Evolutionary conservation across 2,113 vertebrate genomes (phyloP), one percentile per base, ranked within the genome.

Genomic region (Tiliqua scincoides): DNA sequence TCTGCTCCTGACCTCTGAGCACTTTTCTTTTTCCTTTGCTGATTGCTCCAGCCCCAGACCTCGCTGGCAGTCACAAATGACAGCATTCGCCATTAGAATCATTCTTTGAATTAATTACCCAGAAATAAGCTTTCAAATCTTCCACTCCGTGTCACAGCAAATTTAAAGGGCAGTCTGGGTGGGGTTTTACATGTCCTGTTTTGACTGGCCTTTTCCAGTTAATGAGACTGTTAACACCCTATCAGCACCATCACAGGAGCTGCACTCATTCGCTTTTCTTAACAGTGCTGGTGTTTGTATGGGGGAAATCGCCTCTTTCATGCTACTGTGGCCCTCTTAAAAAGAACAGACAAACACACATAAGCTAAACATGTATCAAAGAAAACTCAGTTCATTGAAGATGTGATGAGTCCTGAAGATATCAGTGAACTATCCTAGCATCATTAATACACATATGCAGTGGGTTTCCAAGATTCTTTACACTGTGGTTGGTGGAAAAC

Each of bases 51-150:
- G 90, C 90, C 88, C 72, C 67, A 91, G 92, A 93, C 88, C 83
- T 90, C 83, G 87, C 93, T 89, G 79, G 71, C 87, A 94, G 91
- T 93, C 92, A 95, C 91, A 95, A 92, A 91, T 92, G 94, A 94
- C 95, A 94, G 90, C 87, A 77, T 93, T 95, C 92, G 86, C 91
- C 91, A 93, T 94, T 95, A 93, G 91, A 95, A 88, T 93, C 91
- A 90, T 81, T 94, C 91, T 94, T 94, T 91, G 93, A 94, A 95
- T 95, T 95, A 95, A 95, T 95, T 95, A 94, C 82, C 91, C 93
- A 95, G 92, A 94, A 95, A 95, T 94, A 91, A 3, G 71, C 92
- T 94, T 94, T 94, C 92, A 91, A 79, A 93, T 93, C 95, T 94
- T 94, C 92, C 93, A 91, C 87, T 94, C 78, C 91, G 82, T 91